Evolutionary conservation across 2,113 vertebrate genomes (phyloP).

Genomic region (Psophia crepitans): DNA sequence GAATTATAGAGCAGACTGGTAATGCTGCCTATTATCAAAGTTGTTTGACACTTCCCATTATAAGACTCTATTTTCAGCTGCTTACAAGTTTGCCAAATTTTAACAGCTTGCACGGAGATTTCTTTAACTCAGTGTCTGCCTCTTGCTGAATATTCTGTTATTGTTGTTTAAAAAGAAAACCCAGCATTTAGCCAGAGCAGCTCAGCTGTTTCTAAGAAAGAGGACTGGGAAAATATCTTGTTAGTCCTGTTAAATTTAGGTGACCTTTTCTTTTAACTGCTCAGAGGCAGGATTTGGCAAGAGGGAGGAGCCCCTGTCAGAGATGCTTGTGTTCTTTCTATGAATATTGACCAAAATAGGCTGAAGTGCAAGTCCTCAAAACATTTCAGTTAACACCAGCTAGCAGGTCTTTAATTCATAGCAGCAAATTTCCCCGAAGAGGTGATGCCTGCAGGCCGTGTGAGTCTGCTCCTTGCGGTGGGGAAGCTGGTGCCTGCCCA

Average conservation of each 20-base stretch:
- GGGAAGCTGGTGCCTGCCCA: background rate
- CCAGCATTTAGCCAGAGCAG: background rate
- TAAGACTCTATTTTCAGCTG: conserved; percentile 43
- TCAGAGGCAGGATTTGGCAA: conserved; percentile 19
- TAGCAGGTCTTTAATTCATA: background rate
- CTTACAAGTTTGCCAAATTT: conserved; percentile 55
- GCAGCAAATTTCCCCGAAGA: background rate
- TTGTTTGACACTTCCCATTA: conserved; percentile 60
- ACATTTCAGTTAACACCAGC: background rate
- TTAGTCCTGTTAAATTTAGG: conserved; percentile 43
- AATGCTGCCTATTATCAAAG: conserved; percentile 57
- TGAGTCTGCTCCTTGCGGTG: fast-evolving
- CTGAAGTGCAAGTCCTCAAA: background rate
- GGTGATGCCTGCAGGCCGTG: background rate
- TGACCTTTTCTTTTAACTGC: conserved; percentile 49
- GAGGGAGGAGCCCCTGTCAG: background rate
- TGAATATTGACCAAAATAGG: conserved; percentile 25
- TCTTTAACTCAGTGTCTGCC: conserved; percentile 25
- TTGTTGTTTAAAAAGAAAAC: conserved; percentile 18
- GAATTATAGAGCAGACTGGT: conserved; percentile 53
- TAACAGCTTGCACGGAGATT: conserved; percentile 43
- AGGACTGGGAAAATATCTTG: conserved; percentile 23
- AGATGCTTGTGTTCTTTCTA: background rate
- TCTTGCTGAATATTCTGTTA: conserved; percentile 23
- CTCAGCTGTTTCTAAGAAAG: conserved; percentile 44